These are phyloP conservation scores for Centroberyx gerrardi DNA, from an alignment of 2,797 vertebrate species.

Conservation along the genomic window DNA sequence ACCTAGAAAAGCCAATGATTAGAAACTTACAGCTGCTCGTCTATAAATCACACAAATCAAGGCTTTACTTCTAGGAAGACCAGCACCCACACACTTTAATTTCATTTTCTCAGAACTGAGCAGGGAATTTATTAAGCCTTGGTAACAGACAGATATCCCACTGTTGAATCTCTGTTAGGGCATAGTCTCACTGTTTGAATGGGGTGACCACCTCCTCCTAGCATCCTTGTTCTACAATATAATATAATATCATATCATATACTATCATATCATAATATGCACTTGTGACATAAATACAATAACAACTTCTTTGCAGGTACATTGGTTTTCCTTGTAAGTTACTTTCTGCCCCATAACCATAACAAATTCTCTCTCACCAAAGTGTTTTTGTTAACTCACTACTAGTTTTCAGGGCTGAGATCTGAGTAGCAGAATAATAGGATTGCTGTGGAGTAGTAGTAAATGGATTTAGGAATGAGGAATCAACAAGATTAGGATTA, in stretches of 20 bases:
- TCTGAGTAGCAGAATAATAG: no score
- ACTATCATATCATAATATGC: no score
- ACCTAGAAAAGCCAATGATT: conserved; percentile 42
- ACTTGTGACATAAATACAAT: no score
- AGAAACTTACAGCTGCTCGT: conserved; percentile 31
- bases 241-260: no score
- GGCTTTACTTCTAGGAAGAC: conserved; percentile 11
- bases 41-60: conserved; percentile 49
- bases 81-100: conserved; percentile 1
- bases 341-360: not conserved
- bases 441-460: no score
- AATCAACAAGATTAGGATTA: no score
- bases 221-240: not conserved
- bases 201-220: not conserved
- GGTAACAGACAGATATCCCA: conserved; percentile 28
- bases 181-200: conserved; percentile 8
- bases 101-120: conserved; percentile 34
- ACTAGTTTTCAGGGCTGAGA: no score
- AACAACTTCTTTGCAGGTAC: not conserved
- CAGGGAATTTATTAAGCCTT: conserved; percentile 39
- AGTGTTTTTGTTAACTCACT: no score
- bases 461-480: no score
- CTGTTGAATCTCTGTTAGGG: not conserved
- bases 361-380: not conserved
- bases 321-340: not conserved